Evolutionary conservation across 2,113 vertebrate species (phyloP), one percentile per base, ranked within the genome.

Genomic region (Bufo bufo): DNA sequence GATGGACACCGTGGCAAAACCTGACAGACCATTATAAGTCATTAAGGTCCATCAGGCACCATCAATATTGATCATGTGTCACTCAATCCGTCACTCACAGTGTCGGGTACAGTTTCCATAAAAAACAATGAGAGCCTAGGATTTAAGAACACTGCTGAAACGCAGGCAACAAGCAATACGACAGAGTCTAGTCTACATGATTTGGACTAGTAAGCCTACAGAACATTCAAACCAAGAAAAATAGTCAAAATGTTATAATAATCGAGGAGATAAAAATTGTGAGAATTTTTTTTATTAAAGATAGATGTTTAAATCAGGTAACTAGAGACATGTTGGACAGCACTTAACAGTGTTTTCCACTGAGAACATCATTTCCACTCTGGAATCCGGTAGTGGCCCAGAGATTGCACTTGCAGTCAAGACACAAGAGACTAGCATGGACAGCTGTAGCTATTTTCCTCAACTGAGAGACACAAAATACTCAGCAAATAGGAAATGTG

Each of bases 361-460:
- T 50, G 45, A 77, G 11, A 17, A 52, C 4, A 4, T 77, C 8
- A 11, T 20, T 77, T n/a, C 74, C 9, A 77, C 17, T 19, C 7
- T n/a, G 20, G 49, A 52, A 77, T 77, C 74, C 10, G 17, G 66
- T 33, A 43, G 16, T 72, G 69, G 43, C 69, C 47, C 16, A 49
- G 47, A 50, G 47, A n/a, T 6, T 19, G 16, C 7, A 49, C 16
- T 77, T 52, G 49, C 19, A 52, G 74, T 8, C 74, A 77, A 50
- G 47, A n/a, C 16, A 77, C 17, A n/a, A 20, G 74, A 77, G 74
- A 77, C n/a, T 77, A 52, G 47, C 19, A 20, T 11, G 19, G 47
- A 52, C 74, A 77, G 74, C 74, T 50, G 74, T 52, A 52, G 74
- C 50, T 77, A n/a, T 77, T 77, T 50, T 77, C 17, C 19, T 50